Evolutionary conservation across 2,113 vertebrate genomes (phyloP).

Genomic region (Phasianus colchicus): DNA sequence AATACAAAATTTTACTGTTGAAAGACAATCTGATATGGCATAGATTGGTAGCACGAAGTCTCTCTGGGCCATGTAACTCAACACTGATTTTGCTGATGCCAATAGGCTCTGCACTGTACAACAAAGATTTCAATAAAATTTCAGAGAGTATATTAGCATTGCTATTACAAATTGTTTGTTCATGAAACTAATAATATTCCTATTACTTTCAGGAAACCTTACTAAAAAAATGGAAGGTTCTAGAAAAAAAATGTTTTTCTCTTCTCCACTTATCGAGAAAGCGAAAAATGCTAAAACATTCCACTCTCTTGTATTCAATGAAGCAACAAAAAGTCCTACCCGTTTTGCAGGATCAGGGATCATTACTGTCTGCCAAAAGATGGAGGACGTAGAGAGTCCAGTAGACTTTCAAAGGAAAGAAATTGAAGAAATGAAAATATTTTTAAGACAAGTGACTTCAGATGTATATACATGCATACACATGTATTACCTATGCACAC

Average conservation of each 20-base stretch:
- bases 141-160: background rate
- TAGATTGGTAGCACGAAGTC: background rate
- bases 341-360: background rate
- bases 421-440: background rate
- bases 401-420: background rate
- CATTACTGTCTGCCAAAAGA: background rate
- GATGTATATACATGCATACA: too few species aligned
- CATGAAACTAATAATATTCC: background rate
- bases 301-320: background rate
- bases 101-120: background rate
- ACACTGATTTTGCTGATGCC: background rate
- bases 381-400: background rate
- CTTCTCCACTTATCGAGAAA: too few species aligned
- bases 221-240: background rate
- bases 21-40: background rate
- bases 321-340: background rate
- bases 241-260: background rate
- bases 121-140: background rate
- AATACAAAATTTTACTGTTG: fast-evolving
- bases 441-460: background rate
- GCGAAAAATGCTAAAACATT: too few species aligned
- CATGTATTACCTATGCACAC: background rate
- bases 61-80: background rate
- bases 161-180: background rate
- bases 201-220: background rate